A percentile compares a stretch with the other conserved stretches of the same genome.
Conservation (phyloP, 2,888 invertebrate species). For the Spodoptera exigua region DNA sequence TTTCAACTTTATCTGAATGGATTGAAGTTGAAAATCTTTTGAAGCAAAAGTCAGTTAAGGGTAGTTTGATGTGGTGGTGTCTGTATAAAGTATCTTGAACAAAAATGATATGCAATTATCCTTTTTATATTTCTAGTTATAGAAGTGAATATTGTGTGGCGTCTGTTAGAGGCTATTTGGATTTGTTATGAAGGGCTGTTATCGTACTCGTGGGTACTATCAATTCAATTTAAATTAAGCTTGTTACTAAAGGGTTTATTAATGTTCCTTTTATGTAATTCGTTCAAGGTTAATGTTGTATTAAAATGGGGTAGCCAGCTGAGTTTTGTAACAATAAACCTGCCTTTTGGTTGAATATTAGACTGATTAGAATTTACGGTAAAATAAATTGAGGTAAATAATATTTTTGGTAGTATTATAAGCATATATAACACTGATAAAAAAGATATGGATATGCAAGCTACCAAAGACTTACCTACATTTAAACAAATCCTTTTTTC, state of each 20-base stretch:
- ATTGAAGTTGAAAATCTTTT: too few species aligned
- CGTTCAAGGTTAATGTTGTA: conserved; percentile 37
- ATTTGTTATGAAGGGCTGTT: conserved; percentile 29
- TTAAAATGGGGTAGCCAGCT: not conserved
- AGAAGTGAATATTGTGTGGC: conserved; percentile 14
- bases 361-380: too few species aligned
- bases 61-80: too few species aligned
- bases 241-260: conserved; percentile 30
- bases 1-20: too few species aligned
- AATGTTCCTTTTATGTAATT: conserved; percentile 19
- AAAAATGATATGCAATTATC: not conserved
- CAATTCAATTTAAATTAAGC: conserved; percentile 46
- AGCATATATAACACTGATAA: not conserved
- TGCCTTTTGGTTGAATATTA: too few species aligned
- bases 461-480: too few species aligned
- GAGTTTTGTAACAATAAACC: not conserved
- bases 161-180: conserved; percentile 16
- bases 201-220: conserved; percentile 47
- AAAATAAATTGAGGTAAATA: too few species aligned
- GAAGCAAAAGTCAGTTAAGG: too few species aligned
- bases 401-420: too few species aligned
- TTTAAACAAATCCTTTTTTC: too few species aligned
- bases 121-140: not conserved
- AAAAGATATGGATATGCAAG: too few species aligned
- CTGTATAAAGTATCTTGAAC: not conserved